phyloP scores from a whole-genome alignment of 2,888 invertebrate genomes.

The Xanthia togata region DNA sequence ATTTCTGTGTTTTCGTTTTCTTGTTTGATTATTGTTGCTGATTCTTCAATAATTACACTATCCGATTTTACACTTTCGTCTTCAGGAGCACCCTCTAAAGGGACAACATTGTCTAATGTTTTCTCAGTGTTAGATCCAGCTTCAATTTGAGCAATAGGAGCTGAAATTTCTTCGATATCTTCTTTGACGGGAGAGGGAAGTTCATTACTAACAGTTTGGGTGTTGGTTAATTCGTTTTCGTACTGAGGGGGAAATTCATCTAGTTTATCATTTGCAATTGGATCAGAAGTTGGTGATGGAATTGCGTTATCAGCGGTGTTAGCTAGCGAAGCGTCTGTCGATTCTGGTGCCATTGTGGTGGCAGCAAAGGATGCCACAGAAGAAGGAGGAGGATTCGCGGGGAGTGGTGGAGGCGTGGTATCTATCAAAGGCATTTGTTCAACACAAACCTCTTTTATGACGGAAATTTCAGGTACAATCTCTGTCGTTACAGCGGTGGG shows the following conservation, averaged over 20 bases:
- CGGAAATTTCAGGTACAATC: slow-evolving; percentile 85
- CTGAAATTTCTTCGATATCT: slow-evolving; percentile 60
- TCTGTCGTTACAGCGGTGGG: slow-evolving; percentile 79
- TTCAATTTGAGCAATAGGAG: slow-evolving; percentile 38
- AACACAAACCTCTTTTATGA: slow-evolving; percentile 90
- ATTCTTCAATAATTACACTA: slow-evolving; percentile 33
- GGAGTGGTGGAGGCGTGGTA: slow-evolving; percentile 93
- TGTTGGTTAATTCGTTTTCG: slow-evolving; percentile 56
- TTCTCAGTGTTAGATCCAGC: slow-evolving; percentile 42
- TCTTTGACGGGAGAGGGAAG: slow-evolving; percentile 69
- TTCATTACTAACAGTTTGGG: slow-evolving; percentile 66
- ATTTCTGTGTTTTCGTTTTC: slow-evolving; percentile 36
- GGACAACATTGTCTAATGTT: slow-evolving; percentile 20
- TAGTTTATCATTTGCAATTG: slow-evolving; percentile 73
- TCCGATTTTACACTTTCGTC: slow-evolving; percentile 40
- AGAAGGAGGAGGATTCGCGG: slow-evolving; percentile 93
- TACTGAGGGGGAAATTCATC: slow-evolving; percentile 67
- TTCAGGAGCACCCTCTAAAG: slow-evolving; percentile 39
- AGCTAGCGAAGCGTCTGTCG: slow-evolving; percentile 85
- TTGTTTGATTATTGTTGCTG: slow-evolving; percentile 14
- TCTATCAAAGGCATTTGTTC: slow-evolving; percentile 91
- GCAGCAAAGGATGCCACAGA: slow-evolving; percentile 94
- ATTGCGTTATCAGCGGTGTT: slow-evolving; percentile 82
- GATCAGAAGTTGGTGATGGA: slow-evolving; percentile 75
- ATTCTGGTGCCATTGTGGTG: slow-evolving; percentile 91